Evolutionary conservation across 2,113 vertebrate genomes (phyloP), one percentile per base, ranked within the genome.

Genomic region (Nothobranchius furzeri): DNA sequence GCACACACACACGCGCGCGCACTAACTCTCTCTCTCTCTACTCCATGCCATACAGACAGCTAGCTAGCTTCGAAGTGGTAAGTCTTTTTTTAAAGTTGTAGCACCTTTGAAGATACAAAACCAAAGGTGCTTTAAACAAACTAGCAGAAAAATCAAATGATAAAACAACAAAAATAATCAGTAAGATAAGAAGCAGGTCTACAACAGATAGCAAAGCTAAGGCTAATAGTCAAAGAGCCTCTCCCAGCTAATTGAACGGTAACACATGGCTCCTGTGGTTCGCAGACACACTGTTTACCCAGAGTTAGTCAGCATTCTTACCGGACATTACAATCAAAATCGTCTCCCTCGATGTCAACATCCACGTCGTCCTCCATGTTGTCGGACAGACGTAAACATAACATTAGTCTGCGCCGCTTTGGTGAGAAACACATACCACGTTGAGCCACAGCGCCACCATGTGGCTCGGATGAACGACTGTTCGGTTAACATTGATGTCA

Each of bases 261-360:
- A 53, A 12, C 9, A 14, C 8, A 15, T 4, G 6, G 6, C 2
- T 13, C 30, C 14, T 54, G 8, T 20, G 11, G 1, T 15, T 17
- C 1, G 2, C 0, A 0, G 1, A 0, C 0, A 3, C 0, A 15
- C 15, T 0, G 12, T n/a, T 36, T n/a, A 0, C 25, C 2, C 0
- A 0, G 1, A 50, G 36, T 17, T 0, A 7, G 2, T 0, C 0
- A 4, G 1, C 1, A 11, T 3, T 14, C 72, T 85, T 88, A 78
- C 90, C 91, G 45, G 1, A 89, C 42, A 6, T 13, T 84, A 1
- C 60, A 72, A 0, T 88, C 92, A 59, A 73, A 89, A 49, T 86
- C 77, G n/a, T 96, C 97, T 51, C 96, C 97, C 61, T 98, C 97
- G 12, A 99, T 89, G 36, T 98, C 97, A 81, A 98, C 93, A 83